Conservation (phyloP, 2,888 invertebrate species). For the Hartigia nigra region DNA sequence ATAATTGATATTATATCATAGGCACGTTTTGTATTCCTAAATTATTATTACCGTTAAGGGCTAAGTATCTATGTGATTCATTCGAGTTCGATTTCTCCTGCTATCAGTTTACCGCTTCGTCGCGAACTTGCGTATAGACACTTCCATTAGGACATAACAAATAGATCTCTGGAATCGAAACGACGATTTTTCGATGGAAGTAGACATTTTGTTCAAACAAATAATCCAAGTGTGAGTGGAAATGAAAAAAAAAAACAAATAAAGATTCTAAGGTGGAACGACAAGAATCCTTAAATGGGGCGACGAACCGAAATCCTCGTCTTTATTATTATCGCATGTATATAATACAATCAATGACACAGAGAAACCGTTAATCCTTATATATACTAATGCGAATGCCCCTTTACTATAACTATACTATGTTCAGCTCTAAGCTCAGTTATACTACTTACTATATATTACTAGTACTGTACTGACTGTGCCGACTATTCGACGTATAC, state of each 20-base stretch:
- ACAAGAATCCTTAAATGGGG: neutral
- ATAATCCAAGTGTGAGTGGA: no score
- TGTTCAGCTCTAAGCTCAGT: neutral
- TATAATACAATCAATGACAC: neutral
- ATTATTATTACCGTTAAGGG: slow-evolving; percentile 10
- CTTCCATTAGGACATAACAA: neutral
- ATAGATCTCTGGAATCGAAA: neutral
- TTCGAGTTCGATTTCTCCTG: neutral
- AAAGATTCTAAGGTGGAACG: no score
- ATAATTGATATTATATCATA: slow-evolving; percentile 19
- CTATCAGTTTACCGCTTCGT: neutral
- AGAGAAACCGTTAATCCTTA: neutral
- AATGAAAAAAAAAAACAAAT: no score
- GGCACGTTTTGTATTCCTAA: slow-evolving; percentile 19
- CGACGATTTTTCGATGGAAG: neutral
- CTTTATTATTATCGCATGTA: neutral
- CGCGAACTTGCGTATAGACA: neutral
- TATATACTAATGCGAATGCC: neutral
- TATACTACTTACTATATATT: neutral
- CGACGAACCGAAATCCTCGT: neutral
- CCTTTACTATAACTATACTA: neutral
- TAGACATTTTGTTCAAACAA: neutral
- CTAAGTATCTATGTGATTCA: neutral
- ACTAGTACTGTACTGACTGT: neutral
- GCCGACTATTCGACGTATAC: neutral